These are phyloP conservation scores for Scaptomyza cyrtandrae DNA, from an alignment of 2,888 invertebrate genomes.

Conservation along the genomic window DNA sequence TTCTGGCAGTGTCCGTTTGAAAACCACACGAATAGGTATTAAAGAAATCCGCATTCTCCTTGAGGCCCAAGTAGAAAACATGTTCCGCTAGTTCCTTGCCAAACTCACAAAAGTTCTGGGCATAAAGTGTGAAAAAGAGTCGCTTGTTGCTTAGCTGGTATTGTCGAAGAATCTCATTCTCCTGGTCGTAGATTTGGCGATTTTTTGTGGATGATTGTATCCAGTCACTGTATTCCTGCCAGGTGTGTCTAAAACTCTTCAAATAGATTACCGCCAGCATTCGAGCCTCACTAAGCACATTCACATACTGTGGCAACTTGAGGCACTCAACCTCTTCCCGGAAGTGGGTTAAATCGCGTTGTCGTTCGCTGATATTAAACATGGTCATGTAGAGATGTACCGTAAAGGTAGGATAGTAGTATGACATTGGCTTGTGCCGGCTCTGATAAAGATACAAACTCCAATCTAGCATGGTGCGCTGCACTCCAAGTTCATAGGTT, in stretches of 20 bases:
- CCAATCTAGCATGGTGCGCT: conserved; percentile 81
- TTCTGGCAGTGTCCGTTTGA: conserved; percentile 54
- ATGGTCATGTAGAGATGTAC: conserved; percentile 83
- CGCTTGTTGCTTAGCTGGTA: conserved; percentile 77
- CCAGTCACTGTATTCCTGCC: conserved; percentile 80
- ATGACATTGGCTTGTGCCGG: conserved; percentile 82
- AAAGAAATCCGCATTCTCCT: conserved; percentile 78
- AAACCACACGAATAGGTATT: conserved; percentile 75
- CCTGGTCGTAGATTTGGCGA: conserved; percentile 75
- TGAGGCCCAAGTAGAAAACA: conserved; percentile 81
- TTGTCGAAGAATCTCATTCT: conserved; percentile 75
- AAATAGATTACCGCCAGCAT: conserved; percentile 81
- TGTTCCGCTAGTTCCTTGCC: conserved; percentile 82
- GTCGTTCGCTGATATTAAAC: conserved; percentile 78
- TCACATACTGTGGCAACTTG: conserved; percentile 79
- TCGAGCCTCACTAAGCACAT: conserved; percentile 80
- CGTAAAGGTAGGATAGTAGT: conserved; percentile 80
- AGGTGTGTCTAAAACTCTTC: conserved; percentile 80
- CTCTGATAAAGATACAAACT: conserved; percentile 82
- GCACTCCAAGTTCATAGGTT: conserved; percentile 74
- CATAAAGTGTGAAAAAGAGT: conserved; percentile 81
- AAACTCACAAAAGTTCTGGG: conserved; percentile 83
- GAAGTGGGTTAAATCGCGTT: conserved; percentile 71
- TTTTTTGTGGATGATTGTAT: conserved; percentile 44
- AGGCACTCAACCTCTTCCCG: conserved; percentile 78